These are phyloP conservation scores for Drosophila bipectinata DNA, from an alignment of 1,140 invertebrate species.

Conservation along the genomic window DNA sequence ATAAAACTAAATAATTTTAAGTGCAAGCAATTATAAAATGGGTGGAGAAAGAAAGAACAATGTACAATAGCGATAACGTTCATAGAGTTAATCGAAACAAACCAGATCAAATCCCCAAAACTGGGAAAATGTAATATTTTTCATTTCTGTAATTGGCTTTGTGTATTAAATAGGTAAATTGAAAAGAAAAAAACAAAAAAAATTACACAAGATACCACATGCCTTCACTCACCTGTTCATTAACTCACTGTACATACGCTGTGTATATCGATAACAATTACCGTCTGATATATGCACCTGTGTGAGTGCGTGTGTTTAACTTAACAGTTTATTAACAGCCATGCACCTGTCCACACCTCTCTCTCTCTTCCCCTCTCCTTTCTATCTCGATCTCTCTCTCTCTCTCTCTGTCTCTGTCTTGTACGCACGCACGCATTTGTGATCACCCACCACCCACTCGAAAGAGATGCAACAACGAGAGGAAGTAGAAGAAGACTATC, in stretches of 20 bases:
- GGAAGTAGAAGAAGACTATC: conserved; percentile 9
- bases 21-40: conserved; percentile 78
- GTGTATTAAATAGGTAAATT: conserved; percentile 54
- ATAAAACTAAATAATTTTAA: conserved; percentile 77
- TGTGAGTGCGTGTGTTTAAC: conserved; percentile 49
- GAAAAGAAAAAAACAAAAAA: conserved; percentile 7
- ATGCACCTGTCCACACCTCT: conserved; percentile 41
- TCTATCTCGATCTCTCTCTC: background rate
- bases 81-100: conserved; percentile 50
- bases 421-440: conserved; percentile 28
- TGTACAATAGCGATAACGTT: conserved; percentile 49
- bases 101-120: conserved; percentile 12
- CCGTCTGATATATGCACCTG: conserved; percentile 33
- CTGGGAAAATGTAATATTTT: conserved; percentile 48
- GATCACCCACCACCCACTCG: conserved; percentile 13
- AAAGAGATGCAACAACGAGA: conserved; percentile 10
- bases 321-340: conserved; percentile 45
- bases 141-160: conserved; percentile 69
- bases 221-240: conserved; percentile 29
- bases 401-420: conserved; percentile 7
- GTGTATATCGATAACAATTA: conserved; percentile 53
- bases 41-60: conserved; percentile 69
- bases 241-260: conserved; percentile 13
- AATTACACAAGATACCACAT: background rate
- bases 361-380: conserved; percentile 2